Evolutionary conservation across 2,797 vertebrate genomes (phyloP).

Genomic region (Threskiornis aethiopicus): DNA sequence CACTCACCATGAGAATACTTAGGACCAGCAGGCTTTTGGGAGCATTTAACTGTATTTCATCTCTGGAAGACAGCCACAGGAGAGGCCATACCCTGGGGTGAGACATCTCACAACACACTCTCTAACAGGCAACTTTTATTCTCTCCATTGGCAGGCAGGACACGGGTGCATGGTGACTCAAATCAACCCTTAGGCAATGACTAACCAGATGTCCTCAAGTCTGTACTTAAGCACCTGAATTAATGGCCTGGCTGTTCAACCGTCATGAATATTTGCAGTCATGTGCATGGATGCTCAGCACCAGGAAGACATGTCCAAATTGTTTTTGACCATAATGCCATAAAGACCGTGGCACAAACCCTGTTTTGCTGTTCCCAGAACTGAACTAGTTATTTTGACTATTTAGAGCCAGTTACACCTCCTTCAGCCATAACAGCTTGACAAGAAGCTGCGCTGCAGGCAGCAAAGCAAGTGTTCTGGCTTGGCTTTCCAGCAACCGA

Average conservation of each 20-base stretch:
- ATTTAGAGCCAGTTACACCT: not conserved
- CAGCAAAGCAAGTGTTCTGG: not conserved
- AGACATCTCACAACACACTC: not conserved
- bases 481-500: not conserved
- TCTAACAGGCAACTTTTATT: not conserved
- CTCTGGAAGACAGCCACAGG: not conserved
- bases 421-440: not conserved
- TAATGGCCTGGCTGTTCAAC: not conserved
- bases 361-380: not conserved
- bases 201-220: not conserved
- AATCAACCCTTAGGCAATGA: not conserved
- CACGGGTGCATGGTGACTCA: fast-evolving
- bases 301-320: not conserved
- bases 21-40: not conserved
- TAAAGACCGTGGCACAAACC: not conserved
- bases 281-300: not conserved
- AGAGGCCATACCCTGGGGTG: not conserved
- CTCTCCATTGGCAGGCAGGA: not conserved
- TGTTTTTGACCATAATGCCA: not conserved
- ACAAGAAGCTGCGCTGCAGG: not conserved
- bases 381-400: not conserved
- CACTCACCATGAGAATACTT: not conserved
- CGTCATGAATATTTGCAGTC: not conserved
- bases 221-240: not conserved
- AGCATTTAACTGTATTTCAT: not conserved